Evolutionary conservation across 2,797 vertebrate species (phyloP).

Genomic region (Lepus oiostolus): DNA sequence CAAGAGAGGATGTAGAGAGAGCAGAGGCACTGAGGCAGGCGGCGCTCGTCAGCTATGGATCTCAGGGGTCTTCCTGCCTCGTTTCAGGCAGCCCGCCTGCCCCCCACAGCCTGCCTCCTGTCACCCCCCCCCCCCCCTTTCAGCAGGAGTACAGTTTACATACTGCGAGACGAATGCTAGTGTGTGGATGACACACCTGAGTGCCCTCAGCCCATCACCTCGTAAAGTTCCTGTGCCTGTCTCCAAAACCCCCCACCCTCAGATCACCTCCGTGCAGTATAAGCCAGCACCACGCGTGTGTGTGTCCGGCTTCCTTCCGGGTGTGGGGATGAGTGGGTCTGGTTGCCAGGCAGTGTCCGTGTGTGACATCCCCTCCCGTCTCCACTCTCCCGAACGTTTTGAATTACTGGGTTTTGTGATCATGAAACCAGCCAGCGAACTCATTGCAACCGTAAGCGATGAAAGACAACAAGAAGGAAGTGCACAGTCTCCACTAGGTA

Average conservation of each 20-base stretch:
- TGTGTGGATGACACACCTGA: fast-evolving
- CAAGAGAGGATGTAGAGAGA: neutral
- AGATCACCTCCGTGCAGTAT: neutral
- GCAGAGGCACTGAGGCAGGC: neutral
- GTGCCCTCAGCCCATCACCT: neutral
- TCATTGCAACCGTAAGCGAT: neutral
- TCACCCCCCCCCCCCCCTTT: too few species aligned
- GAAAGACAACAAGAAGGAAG: neutral
- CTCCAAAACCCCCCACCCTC: neutral
- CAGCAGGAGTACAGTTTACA: neutral
- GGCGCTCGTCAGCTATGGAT: fast-evolving
- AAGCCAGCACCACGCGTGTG: neutral
- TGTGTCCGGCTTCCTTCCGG: neutral
- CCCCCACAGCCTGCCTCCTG: too few species aligned
- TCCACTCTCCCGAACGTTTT: neutral
- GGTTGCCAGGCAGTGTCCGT: neutral
- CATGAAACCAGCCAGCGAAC: neutral
- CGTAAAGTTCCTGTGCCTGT: neutral
- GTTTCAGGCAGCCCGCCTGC: neutral
- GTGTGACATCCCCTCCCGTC: neutral
- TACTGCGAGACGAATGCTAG: neutral
- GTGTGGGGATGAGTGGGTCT: neutral
- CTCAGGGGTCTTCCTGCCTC: neutral
- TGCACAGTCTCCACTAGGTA: neutral
- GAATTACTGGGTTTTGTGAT: neutral